Percentiles rank a stretch among this genome's conserved stretches.
phyloP scores from a whole-genome alignment of 2,113 vertebrate species.

The Mixornis gularis region DNA sequence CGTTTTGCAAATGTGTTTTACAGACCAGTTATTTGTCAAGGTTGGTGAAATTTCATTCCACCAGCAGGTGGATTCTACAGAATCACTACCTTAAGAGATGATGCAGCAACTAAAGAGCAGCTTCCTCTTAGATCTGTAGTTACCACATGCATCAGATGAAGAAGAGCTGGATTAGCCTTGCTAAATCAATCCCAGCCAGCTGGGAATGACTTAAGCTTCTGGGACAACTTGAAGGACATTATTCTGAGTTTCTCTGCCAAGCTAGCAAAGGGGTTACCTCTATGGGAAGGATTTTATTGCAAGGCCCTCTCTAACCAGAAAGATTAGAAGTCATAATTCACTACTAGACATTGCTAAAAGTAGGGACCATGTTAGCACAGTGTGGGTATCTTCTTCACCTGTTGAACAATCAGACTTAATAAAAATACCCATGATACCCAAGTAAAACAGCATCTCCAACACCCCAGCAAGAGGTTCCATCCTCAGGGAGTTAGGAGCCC shows the following conservation, averaged over 20 bases:
- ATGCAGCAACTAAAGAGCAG: background rate
- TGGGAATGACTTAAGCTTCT: background rate
- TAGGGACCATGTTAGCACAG: background rate
- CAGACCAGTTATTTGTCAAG: background rate
- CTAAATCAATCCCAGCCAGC: background rate
- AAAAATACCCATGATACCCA: background rate
- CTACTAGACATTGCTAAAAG: background rate
- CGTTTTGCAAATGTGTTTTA: background rate
- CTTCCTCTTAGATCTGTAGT: background rate
- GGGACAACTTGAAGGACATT: background rate
- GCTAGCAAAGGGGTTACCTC: background rate
- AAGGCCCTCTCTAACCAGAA: background rate
- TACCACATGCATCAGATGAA: background rate
- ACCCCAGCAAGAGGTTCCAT: background rate
- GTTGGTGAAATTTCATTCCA: background rate
- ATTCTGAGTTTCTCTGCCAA: background rate
- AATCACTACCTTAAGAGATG: background rate
- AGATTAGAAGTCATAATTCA: background rate
- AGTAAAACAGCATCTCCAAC: background rate
- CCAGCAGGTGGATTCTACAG: background rate
- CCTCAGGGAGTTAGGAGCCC: background rate
- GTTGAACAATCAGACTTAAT: background rate
- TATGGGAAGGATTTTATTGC: background rate
- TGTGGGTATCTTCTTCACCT: background rate
- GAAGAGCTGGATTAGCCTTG: background rate